A percentile compares a stretch with the other conserved stretches of the same genome.
These are phyloP conservation scores for Nasonia oneida DNA, from an alignment of 2,888 invertebrate species.

Conservation along the genomic window DNA sequence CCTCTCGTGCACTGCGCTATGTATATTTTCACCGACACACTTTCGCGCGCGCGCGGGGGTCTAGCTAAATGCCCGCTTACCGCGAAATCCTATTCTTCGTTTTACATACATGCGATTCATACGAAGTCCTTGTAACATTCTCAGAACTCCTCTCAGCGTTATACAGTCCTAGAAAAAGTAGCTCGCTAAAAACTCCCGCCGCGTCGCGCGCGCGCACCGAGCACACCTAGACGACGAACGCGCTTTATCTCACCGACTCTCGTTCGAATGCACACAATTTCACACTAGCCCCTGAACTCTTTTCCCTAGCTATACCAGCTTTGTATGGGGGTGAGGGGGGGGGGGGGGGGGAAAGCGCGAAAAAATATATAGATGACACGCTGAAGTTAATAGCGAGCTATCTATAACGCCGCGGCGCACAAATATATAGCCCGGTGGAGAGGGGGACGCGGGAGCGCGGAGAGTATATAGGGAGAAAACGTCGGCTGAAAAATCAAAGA, in stretches of 20 bases:
- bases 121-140: neutral
- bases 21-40: neutral
- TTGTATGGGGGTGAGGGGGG: neutral
- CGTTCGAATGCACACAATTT: neutral
- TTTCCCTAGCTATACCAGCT: neutral
- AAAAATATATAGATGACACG: neutral
- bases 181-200: neutral
- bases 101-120: neutral
- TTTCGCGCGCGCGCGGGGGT: neutral
- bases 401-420: neutral
- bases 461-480: conserved; percentile 6
- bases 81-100: neutral
- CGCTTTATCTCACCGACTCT: neutral
- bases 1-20: neutral
- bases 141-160: neutral
- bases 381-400: conserved; percentile 4
- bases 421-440: neutral
- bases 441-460: neutral
- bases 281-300: neutral
- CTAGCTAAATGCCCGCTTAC: neutral
- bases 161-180: neutral
- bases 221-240: neutral
- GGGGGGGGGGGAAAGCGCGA: neutral
- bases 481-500: neutral
- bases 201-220: neutral